Conservation (phyloP, 2,888 invertebrate species). For the Chymomyza amoena region DNA sequence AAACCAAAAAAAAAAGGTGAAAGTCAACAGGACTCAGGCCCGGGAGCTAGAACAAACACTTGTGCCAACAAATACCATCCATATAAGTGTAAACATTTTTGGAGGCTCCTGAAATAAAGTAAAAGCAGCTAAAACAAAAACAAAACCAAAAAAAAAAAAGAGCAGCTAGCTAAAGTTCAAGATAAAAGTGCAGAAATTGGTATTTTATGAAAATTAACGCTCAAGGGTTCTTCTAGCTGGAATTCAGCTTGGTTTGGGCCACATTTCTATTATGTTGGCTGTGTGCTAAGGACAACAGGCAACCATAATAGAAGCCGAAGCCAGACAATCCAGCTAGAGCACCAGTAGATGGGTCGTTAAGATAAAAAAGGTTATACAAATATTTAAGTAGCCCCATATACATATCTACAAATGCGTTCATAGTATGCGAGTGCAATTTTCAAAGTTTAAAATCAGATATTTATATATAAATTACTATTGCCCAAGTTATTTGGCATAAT, state of each 20-base stretch:
- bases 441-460: constrained; percentile 61
- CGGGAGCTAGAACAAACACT: not conserved
- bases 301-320: not conserved
- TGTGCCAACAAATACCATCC: not conserved
- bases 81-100: constrained; percentile 9
- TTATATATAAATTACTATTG: constrained; percentile 48
- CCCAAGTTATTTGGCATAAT: constrained; percentile 28
- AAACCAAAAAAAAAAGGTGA: constrained; percentile 25
- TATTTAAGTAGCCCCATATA: constrained; percentile 45
- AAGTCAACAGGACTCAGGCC: constrained; percentile 14
- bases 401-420: not conserved
- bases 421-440: constrained; percentile 28
- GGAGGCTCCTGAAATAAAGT: not conserved
- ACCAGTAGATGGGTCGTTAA: constrained; percentile 61
- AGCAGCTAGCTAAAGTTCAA: not conserved
- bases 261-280: not conserved
- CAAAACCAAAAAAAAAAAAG: not conserved
- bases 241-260: not conserved
- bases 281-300: not conserved
- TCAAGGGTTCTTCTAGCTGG: constrained; percentile 43
- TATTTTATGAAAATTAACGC: constrained; percentile 72
- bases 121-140: not conserved
- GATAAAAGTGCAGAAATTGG: constrained; percentile 58
- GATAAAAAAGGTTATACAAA: constrained; percentile 67
- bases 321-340: not conserved